Base-by-base conservation (phyloP, 2,888 invertebrate species). In the Sturmia bella region DNA sequence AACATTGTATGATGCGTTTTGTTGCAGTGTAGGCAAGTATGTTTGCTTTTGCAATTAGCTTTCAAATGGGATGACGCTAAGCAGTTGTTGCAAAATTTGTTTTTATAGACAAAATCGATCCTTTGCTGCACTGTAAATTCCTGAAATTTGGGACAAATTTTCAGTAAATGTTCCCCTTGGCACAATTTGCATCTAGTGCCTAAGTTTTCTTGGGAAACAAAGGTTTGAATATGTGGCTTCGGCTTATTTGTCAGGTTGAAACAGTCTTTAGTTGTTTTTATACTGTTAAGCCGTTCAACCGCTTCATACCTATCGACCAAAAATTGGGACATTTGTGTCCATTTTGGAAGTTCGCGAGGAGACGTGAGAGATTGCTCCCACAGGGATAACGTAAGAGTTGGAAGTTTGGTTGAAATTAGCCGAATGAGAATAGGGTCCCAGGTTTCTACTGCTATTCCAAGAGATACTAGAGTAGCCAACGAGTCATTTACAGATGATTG, bases 321-420 rank as follows among this genome's bases (percentile, higher is more conserved):
- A 15, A 56, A 37, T 15, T 17, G 17, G 0, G 41, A 41, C 54
- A 27, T 54, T n/a, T 54, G 32, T 3, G n/a, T 27, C 54, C 54
- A 54, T 17, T 54, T 54, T n/a, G 54, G 54, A 3, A 54, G 54
- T 9, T 54, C 27, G 15, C 54, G n/a, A 32, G 54, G 54, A 27
- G 9, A 12, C 15, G 13, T 54, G 1, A 54, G 27, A 1, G 54
- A 54, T n/a, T 54, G 54, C 27, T 54, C 54, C 54, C 27, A 54
- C 9, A 54, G 32, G 11, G 32, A 11, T 11, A 54, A 15, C 1
- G 54, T 54, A 1, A 54, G 1, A n/a, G 27, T 15, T 32, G 27
- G 54, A 2, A 54, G 54, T 27, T 54, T 54, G 2, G 54, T 50
- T 2, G 50, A 50, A n/a, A 50, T 24, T 50, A 50, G 19, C 5